Conservation (phyloP, 2,797 vertebrate genomes). For the Apogon hyalosoma region DNA sequence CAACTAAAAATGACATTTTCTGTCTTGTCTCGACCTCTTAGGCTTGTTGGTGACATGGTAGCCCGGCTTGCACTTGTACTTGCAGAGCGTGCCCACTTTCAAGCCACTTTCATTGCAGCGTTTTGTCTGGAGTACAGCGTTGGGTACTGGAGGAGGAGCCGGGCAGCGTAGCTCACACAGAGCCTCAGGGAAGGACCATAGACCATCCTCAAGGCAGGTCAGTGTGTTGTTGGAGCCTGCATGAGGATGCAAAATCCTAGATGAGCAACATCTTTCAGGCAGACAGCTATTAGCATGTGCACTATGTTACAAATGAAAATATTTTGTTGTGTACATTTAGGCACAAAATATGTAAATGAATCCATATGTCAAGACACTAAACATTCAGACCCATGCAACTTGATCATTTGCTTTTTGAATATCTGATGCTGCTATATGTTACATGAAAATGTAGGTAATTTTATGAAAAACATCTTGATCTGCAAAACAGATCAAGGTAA, state of each 20-base stretch:
- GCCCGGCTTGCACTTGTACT: slow-evolving; percentile 96
- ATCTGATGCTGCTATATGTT: too few relatives aligned
- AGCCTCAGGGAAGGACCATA: slow-evolving; percentile 98
- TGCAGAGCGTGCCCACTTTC: slow-evolving; percentile 97
- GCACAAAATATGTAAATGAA: too few relatives aligned
- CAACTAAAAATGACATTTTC: not conserved
- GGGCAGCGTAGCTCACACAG: slow-evolving; percentile 95
- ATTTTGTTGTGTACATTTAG: too few relatives aligned
- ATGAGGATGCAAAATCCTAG: not conserved
- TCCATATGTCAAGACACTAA: too few relatives aligned
- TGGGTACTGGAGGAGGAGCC: slow-evolving; percentile 89
- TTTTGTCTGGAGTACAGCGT: slow-evolving; percentile 92
- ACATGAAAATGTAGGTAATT: too few relatives aligned
- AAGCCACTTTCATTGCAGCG: slow-evolving; percentile 92
- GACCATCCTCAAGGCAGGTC: slow-evolving; percentile 94
- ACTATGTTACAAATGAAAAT: too few relatives aligned
- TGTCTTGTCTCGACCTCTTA: slow-evolving; percentile 76
- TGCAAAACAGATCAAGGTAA: not conserved
- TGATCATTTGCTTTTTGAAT: too few relatives aligned
- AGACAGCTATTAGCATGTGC: too few relatives aligned
- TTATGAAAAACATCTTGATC: not conserved
- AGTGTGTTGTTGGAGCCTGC: slow-evolving; percentile 94
- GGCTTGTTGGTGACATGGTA: slow-evolving; percentile 92
- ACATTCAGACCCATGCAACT: too few relatives aligned
- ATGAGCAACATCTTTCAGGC: not conserved